Percentiles rank a stretch among this genome's conserved stretches.
These are phyloP conservation scores for Microcebus tavaratra DNA, from an alignment of 2,113 vertebrate species.

Conservation along the genomic window DNA sequence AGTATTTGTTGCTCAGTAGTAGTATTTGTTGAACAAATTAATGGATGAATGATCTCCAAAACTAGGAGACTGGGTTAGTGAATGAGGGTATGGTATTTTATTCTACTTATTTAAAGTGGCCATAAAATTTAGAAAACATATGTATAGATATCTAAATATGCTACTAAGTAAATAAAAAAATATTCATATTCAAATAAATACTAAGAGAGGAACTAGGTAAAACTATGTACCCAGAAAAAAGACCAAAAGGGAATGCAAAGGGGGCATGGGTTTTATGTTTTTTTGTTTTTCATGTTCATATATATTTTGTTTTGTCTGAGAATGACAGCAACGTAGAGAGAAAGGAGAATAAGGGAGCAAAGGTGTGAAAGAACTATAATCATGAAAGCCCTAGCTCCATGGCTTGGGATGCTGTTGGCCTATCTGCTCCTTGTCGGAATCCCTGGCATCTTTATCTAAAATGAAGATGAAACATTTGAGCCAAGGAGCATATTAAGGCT, in stretches of 20 bases:
- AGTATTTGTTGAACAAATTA: neutral
- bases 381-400: neutral
- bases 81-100: neutral
- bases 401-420: too few relatives aligned
- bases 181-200: neutral
- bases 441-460: neutral
- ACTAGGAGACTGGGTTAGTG: neutral
- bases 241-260: neutral
- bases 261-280: neutral
- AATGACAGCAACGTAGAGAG: neutral
- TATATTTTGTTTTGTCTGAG: neutral
- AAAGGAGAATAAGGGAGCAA: neutral
- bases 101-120: neutral
- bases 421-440: neutral
- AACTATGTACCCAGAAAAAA: neutral
- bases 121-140: neutral
- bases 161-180: neutral
- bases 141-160: neutral
- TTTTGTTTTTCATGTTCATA: conserved; percentile 42
- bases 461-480: neutral
- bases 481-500: neutral
- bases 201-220: neutral
- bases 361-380: neutral
- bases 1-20: neutral
- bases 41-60: neutral